Evolutionary conservation across 2,888 invertebrate species (phyloP).

Genomic region (Callyntrura guangdongensis): DNA sequence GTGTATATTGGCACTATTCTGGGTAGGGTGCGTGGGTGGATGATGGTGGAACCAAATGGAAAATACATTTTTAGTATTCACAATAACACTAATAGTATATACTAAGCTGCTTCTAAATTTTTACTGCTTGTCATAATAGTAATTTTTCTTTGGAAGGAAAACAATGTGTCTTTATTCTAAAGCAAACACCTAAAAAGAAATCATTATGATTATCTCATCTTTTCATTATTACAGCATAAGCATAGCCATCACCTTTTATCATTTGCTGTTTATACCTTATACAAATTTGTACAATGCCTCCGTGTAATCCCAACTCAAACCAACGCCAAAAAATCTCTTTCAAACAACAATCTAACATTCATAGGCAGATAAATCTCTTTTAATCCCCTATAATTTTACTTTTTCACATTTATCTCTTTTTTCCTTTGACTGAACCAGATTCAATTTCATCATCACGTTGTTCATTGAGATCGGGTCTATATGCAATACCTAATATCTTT

Average conservation of each 20-base stretch:
- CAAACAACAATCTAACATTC: slow-evolving; percentile 22
- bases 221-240: slow-evolving; percentile 48
- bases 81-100: too few species aligned
- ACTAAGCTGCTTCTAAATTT: too few species aligned
- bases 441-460: slow-evolving; percentile 37
- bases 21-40: neutral
- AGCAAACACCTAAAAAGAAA: slow-evolving; percentile 51
- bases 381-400: slow-evolving; percentile 47
- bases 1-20: neutral
- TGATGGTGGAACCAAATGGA: neutral
- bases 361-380: slow-evolving; percentile 7
- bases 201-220: slow-evolving; percentile 60
- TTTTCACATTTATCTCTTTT: slow-evolving; percentile 15
- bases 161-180: slow-evolving; percentile 43
- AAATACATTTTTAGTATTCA: neutral
- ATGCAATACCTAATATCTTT: neutral
- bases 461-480: slow-evolving; percentile 9
- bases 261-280: neutral
- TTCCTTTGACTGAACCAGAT: slow-evolving; percentile 33
- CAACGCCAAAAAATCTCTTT: slow-evolving; percentile 34
- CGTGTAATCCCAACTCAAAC: neutral
- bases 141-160: neutral
- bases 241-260: slow-evolving; percentile 28
- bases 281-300: neutral
- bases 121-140: neutral